Conservation (phyloP, 2,888 invertebrate species). For the Drosophila putrida region DNA sequence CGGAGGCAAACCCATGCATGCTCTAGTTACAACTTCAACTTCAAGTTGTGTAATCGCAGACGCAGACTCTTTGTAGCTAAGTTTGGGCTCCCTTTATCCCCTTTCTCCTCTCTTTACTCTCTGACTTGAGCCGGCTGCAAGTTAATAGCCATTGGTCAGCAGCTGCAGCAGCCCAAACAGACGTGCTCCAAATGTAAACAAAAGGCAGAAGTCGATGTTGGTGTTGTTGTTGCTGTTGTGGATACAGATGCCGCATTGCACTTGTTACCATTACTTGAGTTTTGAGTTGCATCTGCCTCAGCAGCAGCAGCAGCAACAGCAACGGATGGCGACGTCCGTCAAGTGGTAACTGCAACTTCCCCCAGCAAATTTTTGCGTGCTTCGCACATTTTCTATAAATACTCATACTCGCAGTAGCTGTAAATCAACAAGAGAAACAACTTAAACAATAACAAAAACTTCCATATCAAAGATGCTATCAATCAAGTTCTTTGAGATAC, state of each 20-base stretch:
- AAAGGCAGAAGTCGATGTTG: slow-evolving; percentile 40
- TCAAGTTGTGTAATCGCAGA: slow-evolving; percentile 44
- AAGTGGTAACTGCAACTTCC: slow-evolving; percentile 36
- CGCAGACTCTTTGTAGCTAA: slow-evolving; percentile 10
- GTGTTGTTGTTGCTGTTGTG: slow-evolving; percentile 11
- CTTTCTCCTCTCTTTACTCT: neutral
- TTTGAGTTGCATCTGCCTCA: slow-evolving; percentile 46
- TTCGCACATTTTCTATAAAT: slow-evolving; percentile 59
- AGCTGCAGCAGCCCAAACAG: slow-evolving; percentile 75
- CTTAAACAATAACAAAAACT: slow-evolving; percentile 14
- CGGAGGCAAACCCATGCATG: slow-evolving; percentile 39
- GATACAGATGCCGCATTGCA: slow-evolving; percentile 39
- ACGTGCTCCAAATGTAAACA: slow-evolving; percentile 81
- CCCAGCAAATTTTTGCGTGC: slow-evolving; percentile 52
- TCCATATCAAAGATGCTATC: slow-evolving; percentile 59
- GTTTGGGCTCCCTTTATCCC: slow-evolving; percentile 2
- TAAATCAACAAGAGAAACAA: slow-evolving; percentile 53
- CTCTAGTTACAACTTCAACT: slow-evolving; percentile 63
- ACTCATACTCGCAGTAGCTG: slow-evolving; percentile 48
- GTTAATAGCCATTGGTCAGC: slow-evolving; percentile 70
- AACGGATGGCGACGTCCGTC: slow-evolving; percentile 36
- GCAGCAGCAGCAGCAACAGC: neutral
- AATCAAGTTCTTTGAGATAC: slow-evolving; percentile 59
- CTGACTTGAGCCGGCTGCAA: slow-evolving; percentile 57
- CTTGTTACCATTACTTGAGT: slow-evolving; percentile 46